Conservation (phyloP, 2,888 invertebrate genomes). For the Cremastobaeus sp. region DNA sequence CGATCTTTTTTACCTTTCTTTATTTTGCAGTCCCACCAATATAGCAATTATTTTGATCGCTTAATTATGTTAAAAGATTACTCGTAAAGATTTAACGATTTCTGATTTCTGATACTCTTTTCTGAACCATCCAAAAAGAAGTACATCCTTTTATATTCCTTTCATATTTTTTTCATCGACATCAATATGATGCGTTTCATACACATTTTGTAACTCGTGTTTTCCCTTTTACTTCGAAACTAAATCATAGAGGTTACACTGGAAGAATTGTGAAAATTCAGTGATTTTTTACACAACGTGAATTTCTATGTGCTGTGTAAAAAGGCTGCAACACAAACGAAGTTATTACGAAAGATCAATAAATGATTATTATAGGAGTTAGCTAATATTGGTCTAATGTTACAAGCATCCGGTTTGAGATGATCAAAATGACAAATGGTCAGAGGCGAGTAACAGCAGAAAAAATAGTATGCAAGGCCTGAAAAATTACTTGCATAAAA, state of each 20-base stretch:
- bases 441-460: conserved; percentile 26
- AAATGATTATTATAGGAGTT: conserved; percentile 51
- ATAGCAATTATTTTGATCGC: conserved; percentile 54
- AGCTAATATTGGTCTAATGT: conserved; percentile 54
- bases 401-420: conserved; percentile 51
- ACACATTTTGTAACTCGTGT: no score
- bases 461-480: conserved; percentile 40
- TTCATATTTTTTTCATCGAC: no score
- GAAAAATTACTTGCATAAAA: conserved; percentile 58
- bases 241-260: no score
- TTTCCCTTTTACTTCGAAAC: no score
- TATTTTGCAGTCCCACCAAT: conserved; percentile 43
- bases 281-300: conserved; percentile 11
- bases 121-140: no score
- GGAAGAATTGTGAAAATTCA: no score
- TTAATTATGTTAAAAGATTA: conserved; percentile 56
- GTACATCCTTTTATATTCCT: no score
- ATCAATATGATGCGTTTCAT: no score
- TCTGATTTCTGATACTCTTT: no score
- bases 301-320: no score
- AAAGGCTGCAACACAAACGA: conserved; percentile 3
- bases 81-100: no score
- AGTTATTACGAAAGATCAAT: conserved; percentile 44
- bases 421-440: conserved; percentile 61
- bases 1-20: conserved; percentile 16